Evolutionary conservation across 1,140 invertebrate genomes (phyloP).

Genomic region (Calephelis nemesis): DNA sequence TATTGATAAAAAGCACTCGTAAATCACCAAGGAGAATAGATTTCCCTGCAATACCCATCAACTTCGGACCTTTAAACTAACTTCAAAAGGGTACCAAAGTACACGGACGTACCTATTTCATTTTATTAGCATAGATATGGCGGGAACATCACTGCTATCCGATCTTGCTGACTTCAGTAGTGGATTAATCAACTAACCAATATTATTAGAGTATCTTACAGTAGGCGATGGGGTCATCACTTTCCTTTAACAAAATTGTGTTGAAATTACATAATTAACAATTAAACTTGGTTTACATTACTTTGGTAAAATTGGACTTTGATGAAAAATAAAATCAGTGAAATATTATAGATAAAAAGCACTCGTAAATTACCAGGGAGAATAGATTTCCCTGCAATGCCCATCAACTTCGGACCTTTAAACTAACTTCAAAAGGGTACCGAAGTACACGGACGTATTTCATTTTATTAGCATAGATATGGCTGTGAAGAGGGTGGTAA

Average conservation of each 20-base stretch:
- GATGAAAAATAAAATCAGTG: background rate
- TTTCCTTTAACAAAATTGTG: too few species aligned
- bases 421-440: constrained; percentile 25
- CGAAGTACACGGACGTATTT: constrained; percentile 32
- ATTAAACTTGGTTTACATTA: too few species aligned
- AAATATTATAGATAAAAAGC: background rate
- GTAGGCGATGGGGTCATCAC: too few species aligned
- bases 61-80: constrained; percentile 11
- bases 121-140: constrained; percentile 38
- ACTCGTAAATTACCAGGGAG: background rate
- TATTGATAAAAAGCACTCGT: background rate
- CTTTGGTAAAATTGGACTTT: too few species aligned
- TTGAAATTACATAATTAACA: too few species aligned
- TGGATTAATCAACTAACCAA: too few species aligned
- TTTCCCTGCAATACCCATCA: background rate
- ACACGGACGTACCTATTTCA: constrained; percentile 36
- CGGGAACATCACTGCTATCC: too few species aligned
- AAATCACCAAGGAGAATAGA: background rate
- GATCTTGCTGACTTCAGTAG: too few species aligned
- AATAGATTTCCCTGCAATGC: constrained; percentile 1
- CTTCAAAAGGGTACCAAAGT: constrained; percentile 26
- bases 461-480: constrained; percentile 41
- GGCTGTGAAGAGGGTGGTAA: constrained; percentile 41
- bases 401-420: constrained; percentile 7
- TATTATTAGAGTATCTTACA: too few species aligned